Conservation (phyloP, 2,888 invertebrate genomes). For the Dicranocentrus wangi region DNA sequence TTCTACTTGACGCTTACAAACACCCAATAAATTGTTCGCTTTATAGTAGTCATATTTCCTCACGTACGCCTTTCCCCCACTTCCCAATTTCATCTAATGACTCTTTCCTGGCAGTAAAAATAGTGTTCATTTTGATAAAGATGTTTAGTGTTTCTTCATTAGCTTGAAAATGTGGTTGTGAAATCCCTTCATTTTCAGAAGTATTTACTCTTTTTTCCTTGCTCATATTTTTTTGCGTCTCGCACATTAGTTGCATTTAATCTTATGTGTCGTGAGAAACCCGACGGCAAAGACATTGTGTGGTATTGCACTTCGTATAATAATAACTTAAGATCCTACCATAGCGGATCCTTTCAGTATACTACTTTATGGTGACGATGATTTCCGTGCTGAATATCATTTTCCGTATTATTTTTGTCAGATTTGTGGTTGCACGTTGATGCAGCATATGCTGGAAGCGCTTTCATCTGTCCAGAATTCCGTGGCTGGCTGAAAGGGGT, state of each 20-base stretch:
- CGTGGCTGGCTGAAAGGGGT: slow-evolving; percentile 92
- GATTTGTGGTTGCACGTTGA: slow-evolving; percentile 97
- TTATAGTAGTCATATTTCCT: too few relatives aligned
- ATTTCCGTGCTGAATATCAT: slow-evolving; percentile 38
- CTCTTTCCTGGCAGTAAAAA: background rate
- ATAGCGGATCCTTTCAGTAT: background rate
- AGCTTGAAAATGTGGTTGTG: too few relatives aligned
- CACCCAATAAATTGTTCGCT: too few relatives aligned
- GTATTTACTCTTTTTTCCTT: too few relatives aligned
- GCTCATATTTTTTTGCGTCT: too few relatives aligned
- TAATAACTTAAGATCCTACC: too few relatives aligned
- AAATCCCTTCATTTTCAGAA: too few relatives aligned
- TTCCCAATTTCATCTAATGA: background rate
- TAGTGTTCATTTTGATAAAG: too few relatives aligned
- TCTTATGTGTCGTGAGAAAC: slow-evolving; percentile 18
- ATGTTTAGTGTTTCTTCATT: too few relatives aligned
- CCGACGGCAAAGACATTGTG: background rate
- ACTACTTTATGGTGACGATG: background rate
- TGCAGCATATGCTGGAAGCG: slow-evolving; percentile 97
- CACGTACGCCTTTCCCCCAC: too few relatives aligned
- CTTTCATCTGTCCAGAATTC: slow-evolving; percentile 96
- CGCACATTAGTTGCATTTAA: slow-evolving; percentile 37
- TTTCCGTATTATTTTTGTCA: slow-evolving; percentile 18
- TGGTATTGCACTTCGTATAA: background rate
- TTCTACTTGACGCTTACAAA: too few relatives aligned